phyloP scores from a whole-genome alignment of 2,888 invertebrate genomes.

The Crocallis elinguaria region DNA sequence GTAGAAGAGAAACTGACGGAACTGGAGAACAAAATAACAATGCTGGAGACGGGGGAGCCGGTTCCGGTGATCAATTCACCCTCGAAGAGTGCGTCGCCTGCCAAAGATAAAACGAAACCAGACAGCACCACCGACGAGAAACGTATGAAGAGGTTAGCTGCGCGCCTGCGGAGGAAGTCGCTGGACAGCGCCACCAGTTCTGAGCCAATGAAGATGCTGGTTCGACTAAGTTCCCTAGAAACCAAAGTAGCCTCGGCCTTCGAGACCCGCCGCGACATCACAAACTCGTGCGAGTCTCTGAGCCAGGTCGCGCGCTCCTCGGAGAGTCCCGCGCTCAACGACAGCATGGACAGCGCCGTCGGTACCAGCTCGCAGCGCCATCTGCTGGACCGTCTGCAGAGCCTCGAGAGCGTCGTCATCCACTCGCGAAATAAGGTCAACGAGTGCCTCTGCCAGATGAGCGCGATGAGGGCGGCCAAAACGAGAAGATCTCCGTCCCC shows the following conservation, averaged over 20 bases:
- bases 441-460: conserved; percentile 87
- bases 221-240: conserved; percentile 90
- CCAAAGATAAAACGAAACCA: conserved; percentile 83
- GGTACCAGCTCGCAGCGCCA: conserved; percentile 82
- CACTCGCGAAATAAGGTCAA: conserved; percentile 88
- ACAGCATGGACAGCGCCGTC: conserved; percentile 63
- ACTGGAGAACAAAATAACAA: conserved; percentile 90
- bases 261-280: conserved; percentile 70
- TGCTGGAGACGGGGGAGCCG: conserved; percentile 84
- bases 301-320: conserved; percentile 71
- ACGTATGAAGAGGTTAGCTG: conserved; percentile 80
- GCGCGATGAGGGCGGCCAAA: conserved; percentile 85
- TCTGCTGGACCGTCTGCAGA: conserved; percentile 84
- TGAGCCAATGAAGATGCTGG: conserved; percentile 92
- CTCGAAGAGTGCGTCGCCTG: conserved; percentile 82
- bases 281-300: conserved; percentile 85
- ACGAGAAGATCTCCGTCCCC: conserved; percentile 87
- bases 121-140: conserved; percentile 76
- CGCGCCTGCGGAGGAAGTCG: conserved; percentile 88
- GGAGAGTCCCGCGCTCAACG: conserved; percentile 63
- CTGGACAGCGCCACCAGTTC: conserved; percentile 91
- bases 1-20: conserved; percentile 94
- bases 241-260: conserved; percentile 89
- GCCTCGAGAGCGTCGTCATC: conserved; percentile 86
- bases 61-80: conserved; percentile 76